Evolutionary conservation across 2,888 invertebrate genomes (phyloP), one percentile per base, ranked within the genome.

Genomic region (Nemotelus pantherinus): DNA sequence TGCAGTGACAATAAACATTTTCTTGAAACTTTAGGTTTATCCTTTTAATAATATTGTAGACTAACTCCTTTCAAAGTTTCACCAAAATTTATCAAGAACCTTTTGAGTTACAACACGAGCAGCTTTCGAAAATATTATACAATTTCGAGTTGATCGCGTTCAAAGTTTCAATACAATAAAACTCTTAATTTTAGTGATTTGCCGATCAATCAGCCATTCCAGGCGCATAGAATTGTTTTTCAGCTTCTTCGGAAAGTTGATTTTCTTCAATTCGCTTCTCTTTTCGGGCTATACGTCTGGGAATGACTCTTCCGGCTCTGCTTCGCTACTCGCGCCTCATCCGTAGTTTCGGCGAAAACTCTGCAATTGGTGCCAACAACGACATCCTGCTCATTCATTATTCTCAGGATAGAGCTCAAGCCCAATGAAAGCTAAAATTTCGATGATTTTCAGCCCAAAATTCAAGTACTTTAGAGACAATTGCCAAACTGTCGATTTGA

Each of bases 401-500:
- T 53, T 43, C 57, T 68, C 7, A 10, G 9, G 9, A 50, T 68
- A 9, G 10, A 44, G 45, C 10, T 3, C 44, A 58, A 74, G 6
- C 48, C 74, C 60, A 48, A 81, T 80, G 78, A 65, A 81, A 47
- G 79, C 78, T 55, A 76, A 75, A 53, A 81, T 81, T 77, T 81
- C 79, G 53, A 81, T 50, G 44, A 79, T 81, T 79, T 81, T 78
- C 3, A 58, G 41, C 5, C 80, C 79, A 45, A 53, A 79, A 77
- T 81, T 55, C 39, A 81, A 60, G 71, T 80, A 78, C 77, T 81
- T 81, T 45, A 81, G 81, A 45, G 77, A 55, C 7, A 81, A 67
- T 58, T 76, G 79, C 80, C 80, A 81, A 10, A 81, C 58, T n/a
- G 79, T 81, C n/a, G 79, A 78, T 60, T 82, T 81, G 76, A 82